A percentile compares a stretch with the other conserved stretches of the same genome.
Evolutionary conservation across 2,113 vertebrate species (phyloP).

Genomic region (Rissa tridactyla): DNA sequence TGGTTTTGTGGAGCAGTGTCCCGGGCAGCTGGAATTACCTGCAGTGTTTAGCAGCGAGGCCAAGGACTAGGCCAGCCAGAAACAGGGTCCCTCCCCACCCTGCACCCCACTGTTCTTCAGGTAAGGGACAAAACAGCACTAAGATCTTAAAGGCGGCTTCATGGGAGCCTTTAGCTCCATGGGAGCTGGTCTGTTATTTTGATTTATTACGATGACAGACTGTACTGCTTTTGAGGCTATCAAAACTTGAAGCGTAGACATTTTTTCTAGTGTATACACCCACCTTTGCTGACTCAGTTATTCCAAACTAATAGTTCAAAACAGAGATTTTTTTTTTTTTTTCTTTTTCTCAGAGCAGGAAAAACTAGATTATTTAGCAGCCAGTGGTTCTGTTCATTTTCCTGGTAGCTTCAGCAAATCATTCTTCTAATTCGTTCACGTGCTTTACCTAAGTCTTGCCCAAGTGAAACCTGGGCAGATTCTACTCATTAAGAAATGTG

Average conservation of each 20-base stretch:
- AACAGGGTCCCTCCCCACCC: neutral
- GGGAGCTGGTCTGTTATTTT: neutral
- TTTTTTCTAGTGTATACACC: neutral
- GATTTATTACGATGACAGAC: neutral
- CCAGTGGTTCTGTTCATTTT: neutral
- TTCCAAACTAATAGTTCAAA: neutral
- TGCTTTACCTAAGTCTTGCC: neutral
- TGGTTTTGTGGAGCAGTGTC: neutral
- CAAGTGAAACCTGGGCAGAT: neutral
- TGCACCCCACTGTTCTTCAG: neutral
- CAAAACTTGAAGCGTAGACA: neutral
- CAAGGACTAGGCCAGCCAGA: neutral
- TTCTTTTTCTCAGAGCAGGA: neutral
- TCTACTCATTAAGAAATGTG: neutral
- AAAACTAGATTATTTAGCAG: neutral
- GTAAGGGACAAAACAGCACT: neutral
- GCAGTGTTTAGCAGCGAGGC: fast-evolving
- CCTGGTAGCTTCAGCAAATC: neutral
- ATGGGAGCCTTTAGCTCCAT: neutral
- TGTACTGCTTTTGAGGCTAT: neutral
- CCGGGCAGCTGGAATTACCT: neutral
- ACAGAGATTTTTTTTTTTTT: neutral
- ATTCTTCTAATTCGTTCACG: neutral
- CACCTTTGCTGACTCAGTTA: neutral
- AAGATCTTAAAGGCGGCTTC: neutral